These are phyloP conservation scores for Conchocele bisecta DNA, from an alignment of 2,888 invertebrate genomes.

Conservation along the genomic window DNA sequence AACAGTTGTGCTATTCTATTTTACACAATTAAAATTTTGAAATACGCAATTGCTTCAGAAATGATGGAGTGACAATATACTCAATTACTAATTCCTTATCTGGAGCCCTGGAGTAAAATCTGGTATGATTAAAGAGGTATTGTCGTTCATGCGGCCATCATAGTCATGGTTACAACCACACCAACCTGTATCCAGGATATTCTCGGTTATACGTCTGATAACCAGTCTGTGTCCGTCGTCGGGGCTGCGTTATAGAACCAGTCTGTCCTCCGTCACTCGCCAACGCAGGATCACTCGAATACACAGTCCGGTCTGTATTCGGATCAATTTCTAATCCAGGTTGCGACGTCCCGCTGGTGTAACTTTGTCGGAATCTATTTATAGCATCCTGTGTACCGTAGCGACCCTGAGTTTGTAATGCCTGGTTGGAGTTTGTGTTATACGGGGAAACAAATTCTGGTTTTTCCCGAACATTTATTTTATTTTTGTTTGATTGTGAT, in stretches of 20 bases:
- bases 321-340: not conserved
- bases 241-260: not conserved
- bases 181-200: too few relatives aligned
- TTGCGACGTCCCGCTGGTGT: conserved; percentile 3
- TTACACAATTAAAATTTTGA: too few relatives aligned
- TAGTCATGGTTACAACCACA: too few relatives aligned
- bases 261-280: not conserved
- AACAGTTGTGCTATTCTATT: too few relatives aligned
- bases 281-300: not conserved
- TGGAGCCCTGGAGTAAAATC: too few relatives aligned
- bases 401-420: conserved; percentile 22
- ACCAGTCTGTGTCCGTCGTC: conserved; percentile 1
- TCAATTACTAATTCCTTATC: too few relatives aligned
- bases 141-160: too few relatives aligned
- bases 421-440: conserved; percentile 19
- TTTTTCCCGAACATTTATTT: conserved; percentile 11
- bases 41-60: too few relatives aligned
- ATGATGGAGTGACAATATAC: too few relatives aligned
- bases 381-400: conserved; percentile 53
- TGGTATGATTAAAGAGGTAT: too few relatives aligned
- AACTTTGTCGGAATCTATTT: conserved; percentile 50
- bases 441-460: conserved; percentile 53
- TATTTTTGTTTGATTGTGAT: conserved; percentile 8
- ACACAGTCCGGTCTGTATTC: not conserved
- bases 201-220: conserved; percentile 32